These are phyloP conservation scores for Xestobium rufovillosum DNA, from an alignment of 2,888 invertebrate species.

Conservation along the genomic window DNA sequence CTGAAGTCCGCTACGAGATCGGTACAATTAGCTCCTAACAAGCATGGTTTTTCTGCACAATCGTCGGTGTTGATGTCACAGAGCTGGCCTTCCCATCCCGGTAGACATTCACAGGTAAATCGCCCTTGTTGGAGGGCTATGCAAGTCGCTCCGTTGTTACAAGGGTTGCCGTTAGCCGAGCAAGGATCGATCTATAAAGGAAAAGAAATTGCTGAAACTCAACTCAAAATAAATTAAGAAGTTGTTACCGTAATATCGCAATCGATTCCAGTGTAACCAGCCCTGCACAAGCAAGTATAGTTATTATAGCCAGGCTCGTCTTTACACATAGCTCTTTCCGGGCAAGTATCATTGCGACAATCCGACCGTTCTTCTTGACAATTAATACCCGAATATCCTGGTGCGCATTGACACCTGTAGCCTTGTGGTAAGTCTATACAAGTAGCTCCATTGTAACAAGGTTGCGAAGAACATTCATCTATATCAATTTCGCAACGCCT, in stretches of 20 bases:
- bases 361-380: conserved; percentile 91
- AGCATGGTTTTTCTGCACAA: conserved; percentile 86
- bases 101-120: conserved; percentile 89
- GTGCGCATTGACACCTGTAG: conserved; percentile 80
- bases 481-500: conserved; percentile 90
- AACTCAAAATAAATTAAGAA: not conserved
- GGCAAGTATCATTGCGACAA: conserved; percentile 83
- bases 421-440: conserved; percentile 91
- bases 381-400: conserved; percentile 85
- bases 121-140: conserved; percentile 84
- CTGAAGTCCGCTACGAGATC: conserved; percentile 91
- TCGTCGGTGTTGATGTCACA: conserved; percentile 93
- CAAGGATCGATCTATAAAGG: conserved; percentile 75
- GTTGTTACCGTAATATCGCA: conserved; percentile 84
- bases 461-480: conserved; percentile 89
- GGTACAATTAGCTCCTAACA: conserved; percentile 85
- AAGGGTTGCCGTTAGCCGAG: conserved; percentile 82
- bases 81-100: conserved; percentile 95
- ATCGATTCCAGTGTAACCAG: conserved; percentile 89
- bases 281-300: conserved; percentile 85
- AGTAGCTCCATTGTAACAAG: conserved; percentile 88
- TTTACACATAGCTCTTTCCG: conserved; percentile 95
- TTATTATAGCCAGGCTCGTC: conserved; percentile 86
- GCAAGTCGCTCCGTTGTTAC: conserved; percentile 84
- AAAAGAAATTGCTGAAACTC: no score